These are phyloP conservation scores for Bagarius yarrelli DNA, from an alignment of 2,113 vertebrate genomes.

Conservation along the genomic window DNA sequence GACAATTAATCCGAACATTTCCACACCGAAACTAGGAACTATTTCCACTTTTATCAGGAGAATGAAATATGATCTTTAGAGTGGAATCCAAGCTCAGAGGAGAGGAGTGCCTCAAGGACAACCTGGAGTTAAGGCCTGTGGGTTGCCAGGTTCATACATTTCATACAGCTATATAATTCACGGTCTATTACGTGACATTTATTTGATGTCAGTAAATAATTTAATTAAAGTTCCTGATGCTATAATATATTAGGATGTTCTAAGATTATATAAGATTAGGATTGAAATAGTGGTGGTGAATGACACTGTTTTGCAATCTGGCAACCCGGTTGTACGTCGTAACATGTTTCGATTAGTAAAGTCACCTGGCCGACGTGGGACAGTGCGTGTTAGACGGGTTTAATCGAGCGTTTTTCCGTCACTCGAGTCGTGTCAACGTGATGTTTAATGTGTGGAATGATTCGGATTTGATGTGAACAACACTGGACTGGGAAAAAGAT, in stretches of 20 bases:
- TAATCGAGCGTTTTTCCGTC: too few species aligned
- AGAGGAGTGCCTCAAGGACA: background rate
- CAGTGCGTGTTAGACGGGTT: background rate
- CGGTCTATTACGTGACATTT: background rate
- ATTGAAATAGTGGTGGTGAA: too few species aligned
- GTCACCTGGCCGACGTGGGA: constrained; percentile 24
- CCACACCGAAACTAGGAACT: background rate
- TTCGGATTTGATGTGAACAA: background rate
- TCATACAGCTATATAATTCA: background rate
- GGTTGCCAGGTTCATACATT: background rate
- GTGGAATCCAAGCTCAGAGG: background rate
- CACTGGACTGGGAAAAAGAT: background rate
- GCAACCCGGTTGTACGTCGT: background rate
- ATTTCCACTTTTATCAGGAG: background rate
- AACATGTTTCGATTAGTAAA: background rate
- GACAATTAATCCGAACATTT: background rate
- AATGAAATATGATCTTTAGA: constrained; percentile 17
- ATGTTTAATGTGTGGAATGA: background rate
- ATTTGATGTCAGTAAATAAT: background rate
- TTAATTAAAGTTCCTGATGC: background rate
- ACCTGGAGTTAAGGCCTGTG: background rate
- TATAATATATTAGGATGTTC: background rate
- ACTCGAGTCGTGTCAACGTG: background rate
- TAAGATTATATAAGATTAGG: too few species aligned
- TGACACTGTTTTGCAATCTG: background rate